These are phyloP conservation scores for Petrolisthes cinctipes DNA, from an alignment of 2,888 invertebrate genomes.

Conservation along the genomic window DNA sequence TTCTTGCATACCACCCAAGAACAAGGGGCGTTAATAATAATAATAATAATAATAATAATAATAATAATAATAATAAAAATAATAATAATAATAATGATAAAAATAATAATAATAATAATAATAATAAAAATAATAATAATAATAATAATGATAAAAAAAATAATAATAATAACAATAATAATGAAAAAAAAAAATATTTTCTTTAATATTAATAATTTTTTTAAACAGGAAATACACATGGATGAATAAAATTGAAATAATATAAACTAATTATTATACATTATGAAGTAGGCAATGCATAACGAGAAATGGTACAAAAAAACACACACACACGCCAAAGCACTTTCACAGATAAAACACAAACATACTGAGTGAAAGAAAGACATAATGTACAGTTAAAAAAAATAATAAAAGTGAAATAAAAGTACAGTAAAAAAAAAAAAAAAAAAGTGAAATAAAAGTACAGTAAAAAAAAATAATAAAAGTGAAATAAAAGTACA, in stretches of 20 bases:
- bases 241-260: too few relatives aligned
- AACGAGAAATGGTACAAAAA: too few relatives aligned
- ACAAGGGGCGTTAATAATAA: background rate
- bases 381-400: background rate
- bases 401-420: background rate
- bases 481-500: background rate
- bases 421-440: background rate
- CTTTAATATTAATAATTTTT: too few relatives aligned
- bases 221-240: too few relatives aligned
- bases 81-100: background rate
- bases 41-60: background rate
- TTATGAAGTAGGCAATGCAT: too few relatives aligned
- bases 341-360: too few relatives aligned
- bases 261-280: too few relatives aligned
- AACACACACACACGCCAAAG: too few relatives aligned
- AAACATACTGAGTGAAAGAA: background rate
- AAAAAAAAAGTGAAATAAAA: slow-evolving; percentile 9
- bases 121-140: too few relatives aligned
- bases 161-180: too few relatives aligned
- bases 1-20: background rate
- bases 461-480: background rate
- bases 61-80: background rate
- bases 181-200: too few relatives aligned
- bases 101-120: background rate
- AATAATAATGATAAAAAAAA: too few relatives aligned